Conservation (phyloP, 2,888 invertebrate species). For the Lepidocyrtoides sp. region DNA sequence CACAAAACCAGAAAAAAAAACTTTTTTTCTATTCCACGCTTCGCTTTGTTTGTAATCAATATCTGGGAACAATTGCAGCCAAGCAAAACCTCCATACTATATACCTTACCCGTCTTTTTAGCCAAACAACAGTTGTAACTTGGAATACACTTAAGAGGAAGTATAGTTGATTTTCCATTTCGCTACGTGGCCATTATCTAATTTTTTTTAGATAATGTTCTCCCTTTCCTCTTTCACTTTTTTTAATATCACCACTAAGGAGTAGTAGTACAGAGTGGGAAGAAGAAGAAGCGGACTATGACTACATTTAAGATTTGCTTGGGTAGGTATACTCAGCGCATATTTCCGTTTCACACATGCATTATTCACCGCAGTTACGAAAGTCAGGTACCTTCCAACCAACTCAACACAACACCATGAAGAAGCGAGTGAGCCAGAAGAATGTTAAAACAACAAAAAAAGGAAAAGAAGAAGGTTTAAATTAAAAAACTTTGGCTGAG, state of each 20-base stretch:
- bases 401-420: neutral
- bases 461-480: conserved; percentile 40
- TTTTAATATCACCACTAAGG: neutral
- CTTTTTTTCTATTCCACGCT: neutral
- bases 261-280: neutral
- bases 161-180: neutral
- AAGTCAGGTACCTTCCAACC: neutral
- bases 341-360: conserved; percentile 19
- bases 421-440: neutral
- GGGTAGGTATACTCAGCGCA: neutral
- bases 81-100: neutral
- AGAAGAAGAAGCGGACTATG: neutral
- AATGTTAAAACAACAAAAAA: conserved; percentile 12
- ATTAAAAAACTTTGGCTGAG: conserved; percentile 58
- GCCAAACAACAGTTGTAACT: neutral
- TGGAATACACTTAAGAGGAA: neutral
- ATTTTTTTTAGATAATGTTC: neutral
- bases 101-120: neutral
- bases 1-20: no score
- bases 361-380: neutral
- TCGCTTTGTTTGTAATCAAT: neutral
- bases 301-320: no score
- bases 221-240: neutral
- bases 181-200: neutral
- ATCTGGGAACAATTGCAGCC: neutral